These are phyloP conservation scores for Colletes gigas DNA, from an alignment of 1,140 invertebrate genomes.

Conservation along the genomic window DNA sequence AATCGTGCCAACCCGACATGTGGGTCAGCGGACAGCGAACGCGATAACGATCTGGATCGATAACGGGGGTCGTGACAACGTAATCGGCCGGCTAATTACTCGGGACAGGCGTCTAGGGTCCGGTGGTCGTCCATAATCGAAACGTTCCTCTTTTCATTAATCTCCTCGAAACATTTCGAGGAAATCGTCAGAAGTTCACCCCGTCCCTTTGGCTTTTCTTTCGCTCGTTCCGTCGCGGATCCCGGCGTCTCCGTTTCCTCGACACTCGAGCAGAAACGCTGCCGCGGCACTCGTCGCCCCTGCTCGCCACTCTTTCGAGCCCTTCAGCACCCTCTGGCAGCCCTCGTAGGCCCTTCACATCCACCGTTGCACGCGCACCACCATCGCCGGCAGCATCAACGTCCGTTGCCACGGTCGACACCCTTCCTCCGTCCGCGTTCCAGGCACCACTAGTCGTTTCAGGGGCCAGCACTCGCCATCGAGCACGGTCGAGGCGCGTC, in stretches of 20 bases:
- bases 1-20: too few species aligned
- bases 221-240: not conserved
- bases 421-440: slow-evolving; percentile 27
- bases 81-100: not conserved
- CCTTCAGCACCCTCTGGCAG: slow-evolving; percentile 59
- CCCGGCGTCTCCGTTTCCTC: slow-evolving; percentile 46
- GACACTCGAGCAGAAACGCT: slow-evolving; percentile 69
- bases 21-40: too few species aligned
- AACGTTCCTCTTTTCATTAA: slow-evolving; percentile 57
- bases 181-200: slow-evolving; percentile 57
- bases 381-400: not conserved
- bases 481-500: slow-evolving; percentile 57
- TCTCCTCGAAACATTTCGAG: slow-evolving; percentile 56
- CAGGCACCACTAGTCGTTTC: slow-evolving; percentile 65
- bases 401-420: slow-evolving; percentile 24
- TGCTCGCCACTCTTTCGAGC: slow-evolving; percentile 58
- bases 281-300: slow-evolving; percentile 70
- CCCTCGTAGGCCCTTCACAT: slow-evolving; percentile 63
- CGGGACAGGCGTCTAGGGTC: not conserved
- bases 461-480: slow-evolving; percentile 60
- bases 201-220: not conserved
- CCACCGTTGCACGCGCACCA: slow-evolving; percentile 5
- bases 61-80: not conserved
- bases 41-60: not conserved
- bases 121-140: not conserved